A percentile compares a stretch with the other conserved stretches of the same genome.
Evolutionary conservation across 2,113 vertebrate genomes (phyloP).

Genomic region (Sclerurus mexicanus): DNA sequence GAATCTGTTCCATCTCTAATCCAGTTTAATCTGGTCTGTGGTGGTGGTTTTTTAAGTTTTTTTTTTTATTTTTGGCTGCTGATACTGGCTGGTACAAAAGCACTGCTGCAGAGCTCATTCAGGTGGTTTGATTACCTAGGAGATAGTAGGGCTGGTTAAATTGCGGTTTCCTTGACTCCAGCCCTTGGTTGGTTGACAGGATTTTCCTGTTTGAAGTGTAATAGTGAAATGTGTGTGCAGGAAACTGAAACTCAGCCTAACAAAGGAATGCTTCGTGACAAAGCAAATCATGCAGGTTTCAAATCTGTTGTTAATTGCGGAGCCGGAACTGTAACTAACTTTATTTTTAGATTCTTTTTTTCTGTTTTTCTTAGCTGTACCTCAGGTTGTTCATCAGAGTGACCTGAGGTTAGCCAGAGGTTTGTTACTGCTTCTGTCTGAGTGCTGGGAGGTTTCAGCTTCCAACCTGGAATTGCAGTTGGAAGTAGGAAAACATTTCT

Average conservation of each 20-base stretch:
- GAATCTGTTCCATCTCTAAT: neutral
- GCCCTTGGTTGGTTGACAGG: neutral
- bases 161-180: neutral
- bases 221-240: neutral
- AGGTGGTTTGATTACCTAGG: neutral
- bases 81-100: neutral
- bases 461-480: neutral
- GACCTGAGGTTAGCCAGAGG: neutral
- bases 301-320: neutral
- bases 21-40: neutral
- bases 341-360: rapidly evolving
- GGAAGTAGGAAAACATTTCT: neutral
- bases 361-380: neutral
- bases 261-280: neutral
- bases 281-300: neutral
- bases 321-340: neutral
- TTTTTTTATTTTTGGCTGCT: neutral
- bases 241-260: neutral
- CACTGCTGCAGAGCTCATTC: neutral
- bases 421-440: neutral
- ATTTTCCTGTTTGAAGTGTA: neutral
- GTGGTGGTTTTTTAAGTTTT: neutral
- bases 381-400: neutral
- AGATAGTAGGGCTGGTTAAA: neutral
- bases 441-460: neutral